Evolutionary conservation across 2,797 vertebrate species (phyloP), one percentile per base, ranked within the genome.

Genomic region (Hippopotamyrus pictus): DNA sequence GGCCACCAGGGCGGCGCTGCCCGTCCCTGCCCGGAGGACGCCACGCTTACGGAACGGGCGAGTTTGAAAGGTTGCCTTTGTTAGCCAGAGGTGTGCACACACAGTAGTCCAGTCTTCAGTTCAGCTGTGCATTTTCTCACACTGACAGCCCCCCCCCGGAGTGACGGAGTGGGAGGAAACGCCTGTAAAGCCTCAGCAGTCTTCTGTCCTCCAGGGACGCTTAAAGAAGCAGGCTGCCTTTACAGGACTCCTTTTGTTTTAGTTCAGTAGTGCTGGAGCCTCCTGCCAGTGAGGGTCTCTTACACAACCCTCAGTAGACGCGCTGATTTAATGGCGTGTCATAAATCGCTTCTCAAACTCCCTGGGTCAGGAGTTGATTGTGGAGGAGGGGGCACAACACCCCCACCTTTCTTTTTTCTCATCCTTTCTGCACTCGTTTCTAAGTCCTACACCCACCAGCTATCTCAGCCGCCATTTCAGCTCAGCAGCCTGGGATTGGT

Each of bases 21-120:
- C 22, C 8, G 29, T 29, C 65, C 65, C 65, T 73, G 65, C 12
- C 29, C 12, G 0, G 65, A 5, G 29, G 11, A 37, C 4, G 73
- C 14, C 37, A 79, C 37, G 5, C 37, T 41, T 19, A 44, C 0
- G 6, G 37, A 17, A 44, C 37, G 0, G 37, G 14, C 33, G 1
- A 17, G 1, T 79, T 41, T 87, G 90, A 90, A 90, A 90, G 90
- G 90, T 90, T 37, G 83, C 84, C 65, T 90, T 90, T 88, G 90
- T 90, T 90, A 29, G 46, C 83, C n/a, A 57, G 90, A 54, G 69
- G 76, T 87, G 65, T 87, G 17, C 37, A 37, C 73, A 22, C 90
- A 89, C 88, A 90, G 84, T 82, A 69, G 62, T n/a, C 44, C 88
- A 88, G 90, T 89, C 88, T 89, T 88, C 69, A 8, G 89, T 86